phyloP scores from a whole-genome alignment of 2,888 invertebrate genomes.

The Trissolcus brochymenae region DNA sequence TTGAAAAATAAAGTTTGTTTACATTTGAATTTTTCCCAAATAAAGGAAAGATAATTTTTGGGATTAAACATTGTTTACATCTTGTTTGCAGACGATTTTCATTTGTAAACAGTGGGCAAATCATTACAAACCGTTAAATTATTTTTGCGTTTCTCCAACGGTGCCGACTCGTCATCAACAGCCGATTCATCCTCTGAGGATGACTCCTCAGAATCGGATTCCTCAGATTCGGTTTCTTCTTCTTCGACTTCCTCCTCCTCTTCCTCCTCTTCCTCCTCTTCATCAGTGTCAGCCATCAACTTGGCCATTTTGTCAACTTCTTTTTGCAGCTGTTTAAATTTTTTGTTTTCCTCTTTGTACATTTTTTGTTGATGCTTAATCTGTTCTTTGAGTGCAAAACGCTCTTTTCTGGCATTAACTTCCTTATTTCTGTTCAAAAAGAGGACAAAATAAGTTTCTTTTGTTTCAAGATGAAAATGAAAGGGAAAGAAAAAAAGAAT shows the following conservation, averaged over 20 bases:
- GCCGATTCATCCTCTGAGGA: conserved; percentile 77
- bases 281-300: conserved; percentile 88
- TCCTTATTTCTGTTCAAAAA: conserved; percentile 79
- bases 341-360: conserved; percentile 87
- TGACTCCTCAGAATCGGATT: conserved; percentile 78
- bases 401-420: conserved; percentile 85
- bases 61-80: no score
- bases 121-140: conserved; percentile 66
- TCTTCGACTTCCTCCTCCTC: conserved; percentile 77
- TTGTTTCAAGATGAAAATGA: neutral
- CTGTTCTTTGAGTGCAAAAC: conserved; percentile 86
- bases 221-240: conserved; percentile 73
- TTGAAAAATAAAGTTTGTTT: no score
- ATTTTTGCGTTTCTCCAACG: conserved; percentile 71
- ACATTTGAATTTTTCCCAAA: no score
- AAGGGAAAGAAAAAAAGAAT: neutral
- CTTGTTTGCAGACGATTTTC: no score
- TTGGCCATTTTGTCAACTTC: conserved; percentile 95
- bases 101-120: no score
- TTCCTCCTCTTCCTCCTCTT: conserved; percentile 80
- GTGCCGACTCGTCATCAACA: conserved; percentile 82
- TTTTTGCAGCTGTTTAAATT: conserved; percentile 88
- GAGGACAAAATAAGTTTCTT: neutral
- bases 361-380: conserved; percentile 88
- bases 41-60: no score